Evolutionary conservation across 1,140 invertebrate species (phyloP), one percentile per base, ranked within the genome.

Genomic region (Zaprionus ghesquierei): DNA sequence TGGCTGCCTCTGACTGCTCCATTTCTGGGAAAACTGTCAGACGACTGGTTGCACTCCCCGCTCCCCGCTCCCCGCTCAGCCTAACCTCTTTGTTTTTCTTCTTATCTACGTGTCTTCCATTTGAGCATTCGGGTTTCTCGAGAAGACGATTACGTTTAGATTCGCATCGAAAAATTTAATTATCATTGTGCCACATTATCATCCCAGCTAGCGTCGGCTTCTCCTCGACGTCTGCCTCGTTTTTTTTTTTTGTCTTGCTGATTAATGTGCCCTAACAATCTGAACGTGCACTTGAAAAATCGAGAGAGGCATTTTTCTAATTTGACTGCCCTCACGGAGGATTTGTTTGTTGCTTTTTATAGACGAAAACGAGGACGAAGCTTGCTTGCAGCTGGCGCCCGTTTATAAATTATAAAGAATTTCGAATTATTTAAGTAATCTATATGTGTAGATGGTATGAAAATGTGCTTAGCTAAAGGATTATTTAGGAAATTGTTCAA

Each of bases 121-220:
- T 86, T 73, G 15, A 72, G 82, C 77, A 63, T 53, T 70, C 58
- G 50, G 65, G 60, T 76, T 89, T 87, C 75, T 59, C 22, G 64
- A 33, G 79, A 87, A 87, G 75, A 60, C 75, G 61, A 64, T 60
- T 54, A 18, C 18, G 27, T 50, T 75, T 74, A 62, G 71, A 51
- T 74, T 50, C 59, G 70, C 58, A 70, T 70, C 27, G 58, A 53
- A 82, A 86, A 79, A 79, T 82, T 68, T 86, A 86, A 86, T 86
- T 86, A 86, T 87, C 70, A 81, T 86, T 75, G 66, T 81, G 66
- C 70, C 63, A 60, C 75, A 78, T 78, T 75, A 61, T 79, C 35
- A 41, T 41, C n/a, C 35, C 54, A 61, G 55, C 49, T n/a, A 55
- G 41, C 20, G 20, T 68, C 58, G 35, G 35, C 27, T 8, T 35